Evolutionary conservation across 2,797 vertebrate species (phyloP).

Genomic region (Leptatherina wallacei): DNA sequence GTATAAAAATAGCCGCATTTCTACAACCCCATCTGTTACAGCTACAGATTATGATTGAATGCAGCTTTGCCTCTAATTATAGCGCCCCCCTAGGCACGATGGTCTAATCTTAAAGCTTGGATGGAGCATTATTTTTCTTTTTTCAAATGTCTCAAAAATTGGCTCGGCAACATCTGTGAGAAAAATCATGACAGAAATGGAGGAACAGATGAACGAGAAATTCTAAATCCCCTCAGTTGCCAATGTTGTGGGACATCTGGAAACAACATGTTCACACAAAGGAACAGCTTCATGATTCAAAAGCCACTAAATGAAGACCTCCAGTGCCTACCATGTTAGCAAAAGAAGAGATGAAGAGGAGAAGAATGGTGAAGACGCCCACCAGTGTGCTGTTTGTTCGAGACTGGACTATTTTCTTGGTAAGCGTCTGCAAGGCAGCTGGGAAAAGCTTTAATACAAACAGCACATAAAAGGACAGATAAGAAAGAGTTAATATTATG

Average conservation of each 20-base stretch:
- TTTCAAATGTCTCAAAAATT: conserved; percentile 21
- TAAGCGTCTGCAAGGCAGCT: conserved; percentile 85
- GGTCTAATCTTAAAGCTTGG: conserved; percentile 21
- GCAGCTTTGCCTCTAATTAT: conserved; percentile 35
- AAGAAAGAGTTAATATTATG: conserved; percentile 59
- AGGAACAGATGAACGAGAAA: background rate
- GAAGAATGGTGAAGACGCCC: conserved; percentile 90
- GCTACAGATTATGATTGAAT: conserved; percentile 38
- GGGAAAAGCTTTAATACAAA: conserved; percentile 82
- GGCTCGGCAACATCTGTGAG: background rate
- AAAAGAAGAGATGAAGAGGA: conserved; percentile 92
- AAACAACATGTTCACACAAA: conserved; percentile 12
- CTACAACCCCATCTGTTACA: conserved; percentile 35
- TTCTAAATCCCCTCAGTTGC: too few relatives aligned
- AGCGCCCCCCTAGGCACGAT: conserved; percentile 18
- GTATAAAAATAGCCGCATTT: conserved; percentile 35
- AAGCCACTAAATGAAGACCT: conserved; percentile 13
- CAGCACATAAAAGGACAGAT: conserved; percentile 50
- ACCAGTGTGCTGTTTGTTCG: conserved; percentile 90
- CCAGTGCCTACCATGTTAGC: conserved; percentile 89
- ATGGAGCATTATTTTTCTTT: conserved; percentile 6
- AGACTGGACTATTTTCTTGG: conserved; percentile 91
- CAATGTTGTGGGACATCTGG: background rate
- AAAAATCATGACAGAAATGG: background rate
- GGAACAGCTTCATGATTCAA: conserved; percentile 16